phyloP scores from a whole-genome alignment of 2,113 vertebrate genomes.

The Nannospalax galili region DNA sequence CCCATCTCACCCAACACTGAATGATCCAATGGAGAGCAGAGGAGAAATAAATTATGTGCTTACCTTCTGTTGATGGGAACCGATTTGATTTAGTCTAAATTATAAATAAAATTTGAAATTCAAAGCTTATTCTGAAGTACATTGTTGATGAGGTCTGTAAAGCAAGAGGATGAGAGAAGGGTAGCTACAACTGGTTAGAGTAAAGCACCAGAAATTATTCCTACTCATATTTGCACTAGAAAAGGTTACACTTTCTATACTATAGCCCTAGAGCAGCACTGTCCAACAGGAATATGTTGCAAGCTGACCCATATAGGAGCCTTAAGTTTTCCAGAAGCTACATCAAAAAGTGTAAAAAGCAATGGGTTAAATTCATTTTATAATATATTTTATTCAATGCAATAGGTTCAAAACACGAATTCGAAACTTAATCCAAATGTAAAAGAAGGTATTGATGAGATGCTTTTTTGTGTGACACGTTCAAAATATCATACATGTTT shows the following conservation, averaged over 20 bases:
- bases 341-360: background rate
- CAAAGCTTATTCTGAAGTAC: background rate
- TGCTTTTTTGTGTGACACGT: background rate
- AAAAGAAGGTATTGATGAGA: background rate
- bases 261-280: background rate
- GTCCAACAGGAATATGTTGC: background rate
- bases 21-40: background rate
- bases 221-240: background rate
- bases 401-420: background rate
- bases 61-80: background rate
- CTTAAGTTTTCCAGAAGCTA: conserved; percentile 26
- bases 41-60: background rate
- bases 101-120: conserved; percentile 30
- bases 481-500: background rate
- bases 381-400: background rate
- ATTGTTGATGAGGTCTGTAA: background rate
- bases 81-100: background rate
- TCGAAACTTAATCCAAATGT: conserved; percentile 5
- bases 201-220: background rate
- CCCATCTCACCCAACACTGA: background rate
- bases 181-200: background rate
- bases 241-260: background rate
- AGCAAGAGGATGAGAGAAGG: background rate
- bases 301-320: background rate
- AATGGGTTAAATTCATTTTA: conserved; percentile 14